These are phyloP conservation scores for Dreissena polymorpha DNA, from an alignment of 1,140 invertebrate genomes.

Conservation along the genomic window DNA sequence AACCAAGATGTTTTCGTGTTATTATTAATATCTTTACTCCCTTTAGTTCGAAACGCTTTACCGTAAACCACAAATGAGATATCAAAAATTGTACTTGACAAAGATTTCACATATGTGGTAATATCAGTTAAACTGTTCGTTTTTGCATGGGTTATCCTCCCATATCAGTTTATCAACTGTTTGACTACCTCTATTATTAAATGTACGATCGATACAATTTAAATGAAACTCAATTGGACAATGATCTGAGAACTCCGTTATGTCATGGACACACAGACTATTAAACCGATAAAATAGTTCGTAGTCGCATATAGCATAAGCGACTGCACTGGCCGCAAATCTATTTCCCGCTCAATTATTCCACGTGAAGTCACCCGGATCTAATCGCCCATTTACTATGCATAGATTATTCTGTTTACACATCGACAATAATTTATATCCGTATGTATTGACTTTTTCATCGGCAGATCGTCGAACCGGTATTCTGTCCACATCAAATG, in stretches of 20 bases:
- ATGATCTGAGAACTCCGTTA: background rate
- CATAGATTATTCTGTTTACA: constrained; percentile 13
- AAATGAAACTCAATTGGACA: constrained; percentile 4
- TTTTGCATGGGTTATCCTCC: background rate
- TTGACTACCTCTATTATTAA: background rate
- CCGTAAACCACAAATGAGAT: no score
- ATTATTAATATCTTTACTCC: no score
- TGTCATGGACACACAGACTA: no score
- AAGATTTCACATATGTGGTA: no score
- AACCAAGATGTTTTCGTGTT: no score
- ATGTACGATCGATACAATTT: background rate
- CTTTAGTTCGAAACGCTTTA: no score
- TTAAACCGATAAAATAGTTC: background rate
- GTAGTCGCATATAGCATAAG: constrained; percentile 4
- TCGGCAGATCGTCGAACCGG: background rate
- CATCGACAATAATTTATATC: constrained; percentile 6
- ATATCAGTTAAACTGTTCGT: no score
- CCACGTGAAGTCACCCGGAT: constrained; percentile 5
- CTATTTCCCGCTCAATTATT: background rate
- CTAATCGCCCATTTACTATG: constrained; percentile 22
- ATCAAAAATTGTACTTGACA: no score
- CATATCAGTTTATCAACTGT: constrained; percentile 9
- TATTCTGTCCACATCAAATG: background rate
- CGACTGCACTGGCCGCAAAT: constrained; percentile 11
- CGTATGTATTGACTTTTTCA: constrained; percentile 8